These are phyloP conservation scores for Halocynthia aurantium DNA, from an alignment of 23 tunicate species.

Conservation along the genomic window DNA sequence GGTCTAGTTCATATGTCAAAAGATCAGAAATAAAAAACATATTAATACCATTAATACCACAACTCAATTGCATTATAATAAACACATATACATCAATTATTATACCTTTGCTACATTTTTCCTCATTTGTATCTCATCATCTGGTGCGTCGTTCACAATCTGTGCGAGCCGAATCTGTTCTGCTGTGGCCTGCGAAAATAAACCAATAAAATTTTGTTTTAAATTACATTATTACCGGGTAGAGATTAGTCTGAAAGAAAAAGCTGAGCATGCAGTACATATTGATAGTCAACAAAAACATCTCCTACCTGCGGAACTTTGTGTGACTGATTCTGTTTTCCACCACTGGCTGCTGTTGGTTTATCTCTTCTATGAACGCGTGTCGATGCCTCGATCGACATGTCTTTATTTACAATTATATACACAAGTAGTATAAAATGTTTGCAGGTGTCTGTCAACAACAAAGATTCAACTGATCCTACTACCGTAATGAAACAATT, in stretches of 20 bases:
- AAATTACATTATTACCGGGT: too few species aligned
- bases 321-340: not conserved
- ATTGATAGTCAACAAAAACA: not conserved
- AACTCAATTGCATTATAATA: not conserved
- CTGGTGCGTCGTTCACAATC: constrained; percentile 28
- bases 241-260: too few species aligned
- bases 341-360: constrained; percentile 10
- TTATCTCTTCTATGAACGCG: not conserved
- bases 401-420: not conserved
- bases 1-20: too few species aligned
- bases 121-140: constrained; percentile 42
- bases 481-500: too few species aligned
- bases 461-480: too few species aligned
- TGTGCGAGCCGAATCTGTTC: constrained; percentile 82
- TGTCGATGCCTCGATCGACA: not conserved
- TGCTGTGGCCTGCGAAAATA: constrained; percentile 53
- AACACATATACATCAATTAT: not conserved
- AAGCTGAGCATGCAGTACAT: not conserved
- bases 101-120: constrained; percentile 66
- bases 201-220: not conserved
- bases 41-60: not conserved
- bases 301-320: constrained; percentile 1
- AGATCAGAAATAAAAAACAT: too few species aligned
- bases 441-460: too few species aligned
- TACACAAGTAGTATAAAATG: too few species aligned